Conservation (phyloP, 1,140 invertebrate genomes). For the Teleogryllus occipitalis region DNA sequence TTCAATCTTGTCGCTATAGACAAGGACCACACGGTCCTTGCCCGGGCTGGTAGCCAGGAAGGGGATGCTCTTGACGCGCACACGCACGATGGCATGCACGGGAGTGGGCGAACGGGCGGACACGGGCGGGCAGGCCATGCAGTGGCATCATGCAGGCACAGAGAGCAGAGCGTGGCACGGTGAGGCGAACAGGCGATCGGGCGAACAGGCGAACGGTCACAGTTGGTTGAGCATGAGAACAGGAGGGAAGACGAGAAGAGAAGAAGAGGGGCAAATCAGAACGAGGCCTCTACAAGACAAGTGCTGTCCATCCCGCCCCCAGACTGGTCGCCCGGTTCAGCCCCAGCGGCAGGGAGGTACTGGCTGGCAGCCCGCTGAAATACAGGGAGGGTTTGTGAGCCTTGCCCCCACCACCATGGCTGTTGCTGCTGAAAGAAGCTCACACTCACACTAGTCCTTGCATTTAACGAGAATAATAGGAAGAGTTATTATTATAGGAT, state of each 20-base stretch:
- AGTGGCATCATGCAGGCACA: conserved; percentile 23
- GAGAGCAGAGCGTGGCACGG: conserved; percentile 24
- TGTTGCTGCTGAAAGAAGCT: conserved; percentile 3
- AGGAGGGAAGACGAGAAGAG: conserved; percentile 22
- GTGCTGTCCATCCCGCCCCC: conserved; percentile 70
- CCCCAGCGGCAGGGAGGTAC: conserved; percentile 70
- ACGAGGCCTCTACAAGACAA: conserved; percentile 73
- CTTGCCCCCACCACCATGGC: background rate
- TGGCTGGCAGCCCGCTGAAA: conserved; percentile 70
- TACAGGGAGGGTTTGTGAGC: conserved; percentile 16
- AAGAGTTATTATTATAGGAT: too few relatives aligned
- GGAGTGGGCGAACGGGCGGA: background rate
- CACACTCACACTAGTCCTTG: conserved; percentile 8
- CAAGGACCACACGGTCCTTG: conserved; percentile 47
- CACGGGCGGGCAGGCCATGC: conserved; percentile 18
- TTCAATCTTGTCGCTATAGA: conserved; percentile 49
- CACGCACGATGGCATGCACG: background rate
- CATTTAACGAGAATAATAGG: background rate
- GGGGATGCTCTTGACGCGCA: conserved; percentile 26
- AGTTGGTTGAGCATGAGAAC: conserved; percentile 13
- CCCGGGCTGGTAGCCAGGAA: conserved; percentile 28
- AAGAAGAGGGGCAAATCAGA: conserved; percentile 42
- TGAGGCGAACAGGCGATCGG: conserved; percentile 21
- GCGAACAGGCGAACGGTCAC: conserved; percentile 16
- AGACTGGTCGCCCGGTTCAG: conserved; percentile 64